A percentile compares a stretch with the other conserved stretches of the same genome.
phyloP scores from a whole-genome alignment of 2,888 invertebrate genomes.

The Meandrusa payeni region DNA sequence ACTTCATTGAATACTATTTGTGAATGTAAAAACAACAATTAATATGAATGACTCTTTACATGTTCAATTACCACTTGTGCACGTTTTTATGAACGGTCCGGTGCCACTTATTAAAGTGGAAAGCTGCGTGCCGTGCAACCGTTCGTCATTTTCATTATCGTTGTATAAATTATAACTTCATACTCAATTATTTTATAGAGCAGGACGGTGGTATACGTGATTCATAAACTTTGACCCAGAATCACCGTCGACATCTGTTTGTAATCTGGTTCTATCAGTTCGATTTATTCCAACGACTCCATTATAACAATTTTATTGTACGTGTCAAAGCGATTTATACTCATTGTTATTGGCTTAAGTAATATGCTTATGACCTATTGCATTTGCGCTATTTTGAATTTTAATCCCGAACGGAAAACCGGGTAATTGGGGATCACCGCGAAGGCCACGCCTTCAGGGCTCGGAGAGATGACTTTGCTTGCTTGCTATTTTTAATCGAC shows the following conservation, averaged over 20 bases:
- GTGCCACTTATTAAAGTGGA: constrained; percentile 62
- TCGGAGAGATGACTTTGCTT: no score
- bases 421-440: no score
- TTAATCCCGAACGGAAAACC: no score
- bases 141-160: constrained; percentile 74
- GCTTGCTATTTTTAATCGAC: no score
- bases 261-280: constrained; percentile 25
- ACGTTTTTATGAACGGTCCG: constrained; percentile 25
- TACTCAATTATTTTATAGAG: constrained; percentile 61
- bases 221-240: constrained; percentile 52
- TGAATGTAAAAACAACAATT: constrained; percentile 9
- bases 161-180: constrained; percentile 69
- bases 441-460: no score
- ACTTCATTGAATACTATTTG: no score
- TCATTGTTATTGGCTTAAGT: no score
- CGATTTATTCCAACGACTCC: constrained; percentile 1
- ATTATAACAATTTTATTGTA: not conserved
- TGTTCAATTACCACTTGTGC: constrained; percentile 58
- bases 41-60: constrained; percentile 34
- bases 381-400: no score
- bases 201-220: constrained; percentile 53
- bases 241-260: constrained; percentile 24
- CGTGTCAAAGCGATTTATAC: no score
- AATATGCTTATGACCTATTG: no score
- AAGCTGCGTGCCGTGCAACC: constrained; percentile 65